Conservation (phyloP, 2,888 invertebrate species). For the Drosophila rellima region DNA sequence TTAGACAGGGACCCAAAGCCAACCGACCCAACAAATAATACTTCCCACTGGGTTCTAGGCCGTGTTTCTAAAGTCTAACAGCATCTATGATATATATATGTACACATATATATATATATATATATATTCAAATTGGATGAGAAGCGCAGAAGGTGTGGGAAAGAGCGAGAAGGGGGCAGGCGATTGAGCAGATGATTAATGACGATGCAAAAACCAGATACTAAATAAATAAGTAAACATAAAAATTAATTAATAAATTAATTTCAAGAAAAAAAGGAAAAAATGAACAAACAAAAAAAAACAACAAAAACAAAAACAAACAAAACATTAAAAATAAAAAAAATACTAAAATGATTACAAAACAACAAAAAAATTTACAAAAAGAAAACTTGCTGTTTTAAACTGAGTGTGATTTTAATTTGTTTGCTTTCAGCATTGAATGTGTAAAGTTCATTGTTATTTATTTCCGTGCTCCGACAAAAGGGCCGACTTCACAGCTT, state of each 20-base stretch:
- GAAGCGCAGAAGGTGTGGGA: background rate
- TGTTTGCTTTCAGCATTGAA: constrained; percentile 19
- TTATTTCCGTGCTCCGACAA: no score
- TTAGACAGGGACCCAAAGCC: constrained; percentile 29
- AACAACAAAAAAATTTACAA: constrained; percentile 65
- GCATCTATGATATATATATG: constrained; percentile 33
- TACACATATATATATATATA: constrained; percentile 9
- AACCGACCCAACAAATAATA: constrained; percentile 28
- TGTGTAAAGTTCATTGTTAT: no score
- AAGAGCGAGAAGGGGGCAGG: background rate
- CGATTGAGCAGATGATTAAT: constrained; percentile 22
- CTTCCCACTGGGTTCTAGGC: constrained; percentile 40
- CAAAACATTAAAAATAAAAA: constrained; percentile 71
- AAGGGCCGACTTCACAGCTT: constrained; percentile 85
- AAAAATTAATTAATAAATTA: constrained; percentile 73
- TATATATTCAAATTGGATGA: constrained; percentile 30
- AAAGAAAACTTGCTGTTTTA: constrained; percentile 26
- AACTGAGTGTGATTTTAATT: background rate
- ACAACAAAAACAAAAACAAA: constrained; percentile 51
- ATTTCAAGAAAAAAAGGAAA: constrained; percentile 57
- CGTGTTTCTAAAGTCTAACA: constrained; percentile 41
- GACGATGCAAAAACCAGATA: constrained; percentile 52
- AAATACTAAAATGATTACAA: constrained; percentile 79
- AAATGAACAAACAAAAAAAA: constrained; percentile 45
- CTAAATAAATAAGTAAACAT: constrained; percentile 71